phyloP scores from a whole-genome alignment of 1,140 invertebrate genomes.

The Panagrolaimus sp. region DNA sequence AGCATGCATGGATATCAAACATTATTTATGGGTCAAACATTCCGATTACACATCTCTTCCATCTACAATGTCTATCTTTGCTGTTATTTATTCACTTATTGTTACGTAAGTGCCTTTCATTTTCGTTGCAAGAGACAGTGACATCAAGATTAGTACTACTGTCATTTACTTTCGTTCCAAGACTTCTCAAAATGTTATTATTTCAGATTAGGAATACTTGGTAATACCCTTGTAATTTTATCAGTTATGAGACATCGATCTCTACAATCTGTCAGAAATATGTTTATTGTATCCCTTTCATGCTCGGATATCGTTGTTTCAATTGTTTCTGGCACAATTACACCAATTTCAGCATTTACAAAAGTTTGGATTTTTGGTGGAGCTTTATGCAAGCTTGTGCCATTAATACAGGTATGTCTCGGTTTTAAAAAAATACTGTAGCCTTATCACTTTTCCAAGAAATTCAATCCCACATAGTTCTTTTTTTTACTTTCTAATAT shows the following conservation, averaged over 20 bases:
- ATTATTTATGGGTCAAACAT: conserved; percentile 28
- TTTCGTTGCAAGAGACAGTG: too few relatives aligned
- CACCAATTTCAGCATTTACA: conserved; percentile 55
- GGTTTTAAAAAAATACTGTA: conserved; percentile 12
- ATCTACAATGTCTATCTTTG: conserved; percentile 37
- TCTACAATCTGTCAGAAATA: conserved; percentile 53
- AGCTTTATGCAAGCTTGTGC: conserved; percentile 46
- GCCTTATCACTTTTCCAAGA: too few relatives aligned
- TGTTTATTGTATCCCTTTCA: conserved; percentile 55
- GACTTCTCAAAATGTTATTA: background rate
- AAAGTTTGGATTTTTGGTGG: conserved; percentile 55
- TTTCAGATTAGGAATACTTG: conserved; percentile 34
- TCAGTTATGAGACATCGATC: conserved; percentile 62
- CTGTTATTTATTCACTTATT: conserved; percentile 35
- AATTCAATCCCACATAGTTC: too few relatives aligned
- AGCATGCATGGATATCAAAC: conserved; percentile 29
- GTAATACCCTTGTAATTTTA: conserved; percentile 36
- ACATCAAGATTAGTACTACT: too few relatives aligned
- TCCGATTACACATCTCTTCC: conserved; percentile 36
- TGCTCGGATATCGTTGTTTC: conserved; percentile 58
- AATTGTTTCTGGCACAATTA: conserved; percentile 51
- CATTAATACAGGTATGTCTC: conserved; percentile 36
- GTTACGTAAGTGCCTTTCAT: conserved; percentile 30
- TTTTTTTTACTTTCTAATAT: too few relatives aligned
- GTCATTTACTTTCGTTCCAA: background rate